Evolutionary conservation across 2,113 vertebrate genomes (phyloP).

Genomic region (Sinosuthora webbiana): DNA sequence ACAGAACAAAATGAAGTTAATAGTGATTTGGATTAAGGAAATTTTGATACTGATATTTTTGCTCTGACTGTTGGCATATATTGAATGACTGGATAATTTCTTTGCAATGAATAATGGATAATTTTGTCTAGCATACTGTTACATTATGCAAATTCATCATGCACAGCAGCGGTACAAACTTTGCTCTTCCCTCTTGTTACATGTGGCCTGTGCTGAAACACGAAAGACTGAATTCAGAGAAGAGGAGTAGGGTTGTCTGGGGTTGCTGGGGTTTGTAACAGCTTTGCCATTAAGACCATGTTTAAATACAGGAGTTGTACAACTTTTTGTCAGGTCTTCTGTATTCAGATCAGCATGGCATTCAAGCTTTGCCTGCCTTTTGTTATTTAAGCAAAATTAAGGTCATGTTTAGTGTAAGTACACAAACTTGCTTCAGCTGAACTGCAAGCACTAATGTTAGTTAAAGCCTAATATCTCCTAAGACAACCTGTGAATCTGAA

Average conservation of each 20-base stretch:
- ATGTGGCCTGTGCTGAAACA: background rate
- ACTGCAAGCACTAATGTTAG: background rate
- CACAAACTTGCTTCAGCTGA: background rate
- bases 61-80: slow-evolving; percentile 65
- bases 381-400: background rate
- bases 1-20: slow-evolving; percentile 64
- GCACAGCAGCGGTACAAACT: slow-evolving; percentile 11
- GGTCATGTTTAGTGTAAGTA: background rate
- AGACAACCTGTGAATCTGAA: background rate
- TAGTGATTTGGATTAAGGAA: slow-evolving; percentile 53
- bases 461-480: background rate
- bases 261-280: background rate
- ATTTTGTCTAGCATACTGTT: slow-evolving; percentile 63
- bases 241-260: background rate
- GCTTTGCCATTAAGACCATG: background rate
- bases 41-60: slow-evolving; percentile 64
- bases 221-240: background rate
- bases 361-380: background rate
- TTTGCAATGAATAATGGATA: slow-evolving; percentile 66
- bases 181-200: slow-evolving; percentile 16
- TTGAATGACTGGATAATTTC: slow-evolving; percentile 67
- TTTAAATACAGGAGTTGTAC: background rate
- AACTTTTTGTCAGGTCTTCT: background rate
- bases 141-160: slow-evolving; percentile 43
- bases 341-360: background rate